These are phyloP conservation scores for Sarcophaga caerulescens DNA, from an alignment of 2,888 invertebrate species.

Conservation along the genomic window DNA sequence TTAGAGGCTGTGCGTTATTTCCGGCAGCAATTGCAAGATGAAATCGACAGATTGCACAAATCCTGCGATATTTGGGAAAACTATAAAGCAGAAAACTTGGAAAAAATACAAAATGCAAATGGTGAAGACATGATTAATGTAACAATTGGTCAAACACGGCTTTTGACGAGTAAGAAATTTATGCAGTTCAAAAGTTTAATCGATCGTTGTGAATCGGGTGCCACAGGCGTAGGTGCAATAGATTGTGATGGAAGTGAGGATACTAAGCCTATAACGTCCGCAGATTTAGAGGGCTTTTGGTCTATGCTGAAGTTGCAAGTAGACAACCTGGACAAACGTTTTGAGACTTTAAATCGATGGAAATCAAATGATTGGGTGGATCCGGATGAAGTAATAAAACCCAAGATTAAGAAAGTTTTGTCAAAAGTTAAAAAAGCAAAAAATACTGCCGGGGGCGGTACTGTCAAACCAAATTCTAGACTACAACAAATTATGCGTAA, in stretches of 20 bases:
- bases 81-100: conserved; percentile 75
- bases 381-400: conserved; percentile 73
- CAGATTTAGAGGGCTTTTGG: conserved; percentile 87
- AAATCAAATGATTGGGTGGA: conserved; percentile 77
- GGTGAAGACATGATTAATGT: conserved; percentile 84
- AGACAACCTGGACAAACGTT: conserved; percentile 79
- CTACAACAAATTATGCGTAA: conserved; percentile 74
- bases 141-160: conserved; percentile 87
- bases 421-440: conserved; percentile 69
- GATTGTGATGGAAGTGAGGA: conserved; percentile 73
- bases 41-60: conserved; percentile 81
- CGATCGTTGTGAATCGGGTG: conserved; percentile 77
- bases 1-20: conserved; percentile 77
- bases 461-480: conserved; percentile 71
- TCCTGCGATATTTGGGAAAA: conserved; percentile 82
- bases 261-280: conserved; percentile 78
- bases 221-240: conserved; percentile 63
- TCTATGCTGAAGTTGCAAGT: conserved; percentile 85
- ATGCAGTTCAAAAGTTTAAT: conserved; percentile 86
- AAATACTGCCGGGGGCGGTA: conserved; percentile 38
- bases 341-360: conserved; percentile 76
- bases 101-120: conserved; percentile 77
- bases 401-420: conserved; percentile 61
- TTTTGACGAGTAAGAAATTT: conserved; percentile 88
- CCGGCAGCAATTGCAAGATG: conserved; percentile 79